Evolutionary conservation across 2,797 vertebrate genomes (phyloP).

Genomic region (Argentina silus): DNA sequence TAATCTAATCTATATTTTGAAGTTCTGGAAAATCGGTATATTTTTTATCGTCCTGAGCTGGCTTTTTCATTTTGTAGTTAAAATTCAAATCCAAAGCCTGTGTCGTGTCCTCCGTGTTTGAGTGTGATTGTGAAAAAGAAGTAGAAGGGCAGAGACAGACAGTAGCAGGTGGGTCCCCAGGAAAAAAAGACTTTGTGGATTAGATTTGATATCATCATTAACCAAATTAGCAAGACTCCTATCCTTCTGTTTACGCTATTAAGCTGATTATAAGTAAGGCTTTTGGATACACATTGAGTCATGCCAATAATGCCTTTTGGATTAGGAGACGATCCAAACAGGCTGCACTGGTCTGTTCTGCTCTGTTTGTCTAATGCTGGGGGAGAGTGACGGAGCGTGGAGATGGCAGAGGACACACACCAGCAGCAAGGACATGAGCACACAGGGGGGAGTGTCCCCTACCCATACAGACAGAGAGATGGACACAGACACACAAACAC

Average conservation of each 20-base stretch:
- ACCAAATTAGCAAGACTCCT: constrained; percentile 33
- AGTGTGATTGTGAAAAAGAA: background rate
- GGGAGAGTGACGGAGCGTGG: background rate
- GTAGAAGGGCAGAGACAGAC: constrained; percentile 21
- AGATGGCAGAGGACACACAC: background rate
- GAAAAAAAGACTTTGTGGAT: background rate
- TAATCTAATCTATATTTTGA: no score
- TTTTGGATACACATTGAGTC: constrained; percentile 59
- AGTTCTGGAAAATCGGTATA: no score
- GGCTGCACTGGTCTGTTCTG: constrained; percentile 21
- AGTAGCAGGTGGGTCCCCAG: constrained; percentile 3
- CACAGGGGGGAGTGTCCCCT: no score
- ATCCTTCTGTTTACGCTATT: constrained; percentile 48
- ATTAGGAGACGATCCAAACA: constrained; percentile 58
- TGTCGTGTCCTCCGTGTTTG: background rate
- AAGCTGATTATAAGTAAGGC: constrained; percentile 54
- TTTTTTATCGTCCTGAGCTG: no score
- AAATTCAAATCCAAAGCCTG: background rate
- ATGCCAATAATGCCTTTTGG: constrained; percentile 57
- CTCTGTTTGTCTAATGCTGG: constrained; percentile 10
- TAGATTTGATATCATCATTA: constrained; percentile 42
- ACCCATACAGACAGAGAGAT: background rate
- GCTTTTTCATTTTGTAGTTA: no score
- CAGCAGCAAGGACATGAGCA: background rate
- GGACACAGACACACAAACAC: background rate